Percentiles rank a stretch among this genome's conserved stretches.
These are phyloP conservation scores for Pangasius sanitwongsei DNA, from an alignment of 2,797 vertebrate species.

Conservation along the genomic window DNA sequence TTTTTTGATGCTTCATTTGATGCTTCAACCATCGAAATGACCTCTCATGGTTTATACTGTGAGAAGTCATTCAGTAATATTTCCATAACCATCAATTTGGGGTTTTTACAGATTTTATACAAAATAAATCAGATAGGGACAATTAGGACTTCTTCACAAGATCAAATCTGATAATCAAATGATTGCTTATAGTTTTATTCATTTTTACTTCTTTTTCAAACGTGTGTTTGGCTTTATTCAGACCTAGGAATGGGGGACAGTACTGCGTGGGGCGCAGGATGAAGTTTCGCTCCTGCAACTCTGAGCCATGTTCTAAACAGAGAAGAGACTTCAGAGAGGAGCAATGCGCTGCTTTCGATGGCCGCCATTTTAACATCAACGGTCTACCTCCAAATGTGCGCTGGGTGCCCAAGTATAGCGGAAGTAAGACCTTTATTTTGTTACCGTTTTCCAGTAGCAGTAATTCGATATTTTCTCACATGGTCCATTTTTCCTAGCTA, in stretches of 20 bases:
- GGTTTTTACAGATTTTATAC: background rate
- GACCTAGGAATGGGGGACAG: conserved; percentile 91
- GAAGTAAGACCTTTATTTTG: conserved; percentile 82
- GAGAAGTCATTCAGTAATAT: background rate
- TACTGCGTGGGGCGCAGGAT: conserved; percentile 96
- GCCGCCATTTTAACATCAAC: conserved; percentile 98
- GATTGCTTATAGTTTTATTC: background rate
- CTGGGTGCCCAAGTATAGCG: conserved; percentile 99
- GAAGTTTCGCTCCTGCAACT: conserved; percentile 99
- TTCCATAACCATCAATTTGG: background rate
- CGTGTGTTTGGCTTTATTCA: conserved; percentile 61
- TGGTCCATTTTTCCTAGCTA: no score
- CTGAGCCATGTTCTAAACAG: conserved; percentile 89
- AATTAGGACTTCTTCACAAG: background rate
- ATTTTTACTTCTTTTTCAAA: background rate
- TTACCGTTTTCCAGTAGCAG: background rate
- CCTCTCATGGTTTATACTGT: background rate
- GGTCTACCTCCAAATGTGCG: conserved; percentile 93
- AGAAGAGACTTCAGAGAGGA: conserved; percentile 95
- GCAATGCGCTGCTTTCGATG: conserved; percentile 90
- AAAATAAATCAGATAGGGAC: background rate
- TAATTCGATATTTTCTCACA: no score
- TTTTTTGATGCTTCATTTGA: background rate
- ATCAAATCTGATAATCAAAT: background rate
- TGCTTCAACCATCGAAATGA: no score